Percentiles rank a stretch among this genome's conserved stretches.
Conservation (phyloP, 2,113 vertebrate genomes). For the Talpa occidentalis region DNA sequence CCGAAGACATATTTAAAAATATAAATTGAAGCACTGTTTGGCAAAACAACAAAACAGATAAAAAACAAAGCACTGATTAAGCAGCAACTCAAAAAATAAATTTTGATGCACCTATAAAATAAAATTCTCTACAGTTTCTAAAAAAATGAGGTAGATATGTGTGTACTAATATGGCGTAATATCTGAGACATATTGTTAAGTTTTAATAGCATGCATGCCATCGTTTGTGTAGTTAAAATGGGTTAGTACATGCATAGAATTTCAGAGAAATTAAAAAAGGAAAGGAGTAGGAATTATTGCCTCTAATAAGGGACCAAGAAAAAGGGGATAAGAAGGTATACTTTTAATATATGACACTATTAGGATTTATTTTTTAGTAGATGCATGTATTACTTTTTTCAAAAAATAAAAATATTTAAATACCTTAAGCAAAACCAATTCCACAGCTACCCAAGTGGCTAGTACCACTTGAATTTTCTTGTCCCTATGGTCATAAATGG, state of each 20-base stretch:
- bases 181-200: not conserved
- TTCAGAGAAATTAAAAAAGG: not conserved
- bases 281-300: not conserved
- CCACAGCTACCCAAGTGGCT: not conserved
- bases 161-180: not conserved
- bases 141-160: not conserved
- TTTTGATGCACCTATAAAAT: not conserved
- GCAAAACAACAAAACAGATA: not conserved
- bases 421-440: not conserved
- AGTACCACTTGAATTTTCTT: not conserved
- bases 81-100: not conserved
- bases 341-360: not conserved
- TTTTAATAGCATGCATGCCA: not conserved
- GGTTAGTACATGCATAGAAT: not conserved
- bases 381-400: not conserved
- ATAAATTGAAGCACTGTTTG: not conserved
- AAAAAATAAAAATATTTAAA: conserved; percentile 3
- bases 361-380: conserved; percentile 27
- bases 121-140: not conserved
- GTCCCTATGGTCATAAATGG: not conserved
- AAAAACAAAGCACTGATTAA: not conserved
- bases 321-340: not conserved
- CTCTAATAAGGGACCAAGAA: not conserved
- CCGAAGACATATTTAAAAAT: not conserved
- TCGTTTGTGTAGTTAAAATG: not conserved